These are phyloP conservation scores for Bambusicola thoracicus DNA, from an alignment of 2,113 vertebrate genomes.

Conservation along the genomic window DNA sequence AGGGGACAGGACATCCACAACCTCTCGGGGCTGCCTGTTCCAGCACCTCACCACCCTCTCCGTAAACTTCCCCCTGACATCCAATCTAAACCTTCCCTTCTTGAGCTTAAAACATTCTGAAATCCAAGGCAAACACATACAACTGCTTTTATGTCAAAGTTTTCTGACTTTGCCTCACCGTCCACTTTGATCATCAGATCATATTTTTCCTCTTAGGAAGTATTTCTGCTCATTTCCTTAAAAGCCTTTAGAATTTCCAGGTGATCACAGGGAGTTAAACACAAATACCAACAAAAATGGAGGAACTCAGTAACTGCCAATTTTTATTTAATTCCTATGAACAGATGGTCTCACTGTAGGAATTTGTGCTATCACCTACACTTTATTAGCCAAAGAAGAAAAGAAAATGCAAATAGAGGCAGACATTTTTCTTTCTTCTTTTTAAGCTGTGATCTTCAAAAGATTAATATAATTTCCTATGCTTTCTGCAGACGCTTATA, in stretches of 20 bases:
- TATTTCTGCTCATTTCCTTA: not conserved
- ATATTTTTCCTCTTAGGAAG: not conserved
- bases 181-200: not conserved
- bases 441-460: not conserved
- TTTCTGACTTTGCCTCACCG: not conserved
- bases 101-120: no score
- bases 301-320: not conserved
- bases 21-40: no score
- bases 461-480: not conserved
- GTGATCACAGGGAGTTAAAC: not conserved
- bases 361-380: not conserved
- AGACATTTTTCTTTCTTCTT: not conserved
- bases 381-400: not conserved
- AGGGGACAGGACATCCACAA: no score
- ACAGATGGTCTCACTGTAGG: not conserved
- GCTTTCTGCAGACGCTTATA: not conserved
- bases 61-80: no score
- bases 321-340: not conserved
- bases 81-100: no score
- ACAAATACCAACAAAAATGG: no score
- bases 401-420: not conserved
- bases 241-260: not conserved
- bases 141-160: not conserved
- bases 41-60: no score
- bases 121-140: not conserved